Evolutionary conservation across 2,113 vertebrate genomes (phyloP), one percentile per base, ranked within the genome.

Genomic region (Corythaeola cristata): DNA sequence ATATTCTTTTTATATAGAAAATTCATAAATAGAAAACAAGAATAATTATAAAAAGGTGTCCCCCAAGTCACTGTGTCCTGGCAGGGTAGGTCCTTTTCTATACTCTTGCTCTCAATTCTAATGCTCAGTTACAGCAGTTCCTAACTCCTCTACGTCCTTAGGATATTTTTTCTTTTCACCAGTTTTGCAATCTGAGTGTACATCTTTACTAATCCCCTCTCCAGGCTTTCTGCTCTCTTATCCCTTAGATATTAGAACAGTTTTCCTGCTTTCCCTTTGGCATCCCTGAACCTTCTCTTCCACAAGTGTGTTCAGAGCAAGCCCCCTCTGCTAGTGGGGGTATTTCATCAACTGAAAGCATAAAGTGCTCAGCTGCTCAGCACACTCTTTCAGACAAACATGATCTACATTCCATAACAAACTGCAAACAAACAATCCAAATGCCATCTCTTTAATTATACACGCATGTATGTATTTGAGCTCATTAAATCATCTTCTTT

Each of bases 401-500:
- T 11, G 24, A 58, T 73, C 35, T 2, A 62, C 32, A 58, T 80
- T 90, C 93, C 50, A 39, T 63, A 88, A 52, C 45, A 73, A 92
- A 67, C 39, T 62, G 80, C 75, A 90, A 84, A 91, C 50, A 92
- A 85, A 85, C 72, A 15, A 94, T 93, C 20, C 58, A 93, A 39
- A 86, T 3, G 5, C n/a, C 1, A 0, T 35, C 33, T 92, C 64
- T 84, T 69, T 80, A 93, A 83, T 93, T 93, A 86, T 76, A 83
- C 22, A 76, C 73, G 47, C 15, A 52, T 12, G 32, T 67, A 83
- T 81, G 86, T 68, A 88, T 89, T 87, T 95, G 37, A 91, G 50
- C 58, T 93, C 27, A 35, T 94, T 92, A 90, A 95, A 90, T 89
- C 35, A 41, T 92, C 76, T 67, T 56, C 45, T 81, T 69, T 59